Conservation (phyloP, 2,113 vertebrate species). For the Ameiurus melas region DNA sequence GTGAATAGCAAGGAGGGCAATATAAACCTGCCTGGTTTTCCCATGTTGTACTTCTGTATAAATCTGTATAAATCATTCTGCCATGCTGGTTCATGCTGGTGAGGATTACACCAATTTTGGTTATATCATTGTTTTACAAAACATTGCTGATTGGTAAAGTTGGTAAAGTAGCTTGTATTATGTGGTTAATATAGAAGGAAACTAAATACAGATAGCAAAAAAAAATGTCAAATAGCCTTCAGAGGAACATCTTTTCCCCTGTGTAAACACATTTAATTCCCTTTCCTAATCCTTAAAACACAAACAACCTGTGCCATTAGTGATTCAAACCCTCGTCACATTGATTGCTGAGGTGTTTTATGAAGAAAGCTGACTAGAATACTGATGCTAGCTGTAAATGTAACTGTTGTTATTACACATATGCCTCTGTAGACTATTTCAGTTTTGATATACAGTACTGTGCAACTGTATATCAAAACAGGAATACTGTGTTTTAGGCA, state of each 20-base stretch:
- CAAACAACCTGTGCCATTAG: slow-evolving; percentile 5
- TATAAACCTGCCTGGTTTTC: slow-evolving; percentile 6
- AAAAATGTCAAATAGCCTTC: slow-evolving; percentile 5
- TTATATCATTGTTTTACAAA: background rate
- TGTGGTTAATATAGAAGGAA: background rate
- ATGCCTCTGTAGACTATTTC: background rate
- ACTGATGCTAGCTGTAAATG: background rate
- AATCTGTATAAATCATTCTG: background rate
- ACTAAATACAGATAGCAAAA: background rate
- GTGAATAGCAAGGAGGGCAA: slow-evolving; percentile 7
- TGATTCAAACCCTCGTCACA: slow-evolving; percentile 24
- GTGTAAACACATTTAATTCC: background rate
- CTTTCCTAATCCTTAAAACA: slow-evolving; percentile 7
- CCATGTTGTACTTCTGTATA: background rate
- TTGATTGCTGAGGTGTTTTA: slow-evolving; percentile 6
- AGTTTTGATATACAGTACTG: too few species aligned
- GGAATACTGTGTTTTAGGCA: too few species aligned
- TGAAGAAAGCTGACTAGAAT: background rate
- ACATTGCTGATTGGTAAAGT: background rate
- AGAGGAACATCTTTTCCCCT: slow-evolving; percentile 20
- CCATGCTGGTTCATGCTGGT: background rate
- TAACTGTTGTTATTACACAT: background rate
- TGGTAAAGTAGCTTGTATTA: background rate
- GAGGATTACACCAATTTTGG: background rate
- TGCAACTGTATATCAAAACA: too few species aligned